These are phyloP conservation scores for Rallus crepitans DNA, from an alignment of 2,797 vertebrate species.

Conservation along the genomic window DNA sequence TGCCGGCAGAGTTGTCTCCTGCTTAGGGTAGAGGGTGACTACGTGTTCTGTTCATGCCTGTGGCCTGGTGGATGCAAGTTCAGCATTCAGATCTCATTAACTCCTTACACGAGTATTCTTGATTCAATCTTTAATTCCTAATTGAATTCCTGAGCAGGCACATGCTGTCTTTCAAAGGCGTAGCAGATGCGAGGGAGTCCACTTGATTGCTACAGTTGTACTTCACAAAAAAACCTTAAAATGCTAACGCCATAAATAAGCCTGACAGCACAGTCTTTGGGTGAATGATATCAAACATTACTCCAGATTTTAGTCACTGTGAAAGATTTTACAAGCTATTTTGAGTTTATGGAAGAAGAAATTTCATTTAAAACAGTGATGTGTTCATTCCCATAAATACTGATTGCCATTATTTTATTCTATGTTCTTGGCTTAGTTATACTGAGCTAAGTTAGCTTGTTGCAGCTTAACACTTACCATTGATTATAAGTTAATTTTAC, in stretches of 20 bases:
- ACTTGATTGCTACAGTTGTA: not conserved
- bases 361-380: constrained; percentile 12
- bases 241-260: not conserved
- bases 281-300: not conserved
- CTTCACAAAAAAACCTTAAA: not conserved
- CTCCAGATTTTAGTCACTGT: constrained; percentile 1
- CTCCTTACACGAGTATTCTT: not conserved
- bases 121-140: not conserved
- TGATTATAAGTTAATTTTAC: not conserved
- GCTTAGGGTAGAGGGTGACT: not conserved
- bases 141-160: not conserved
- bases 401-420: not conserved
- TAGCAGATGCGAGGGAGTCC: not conserved
- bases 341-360: not conserved
- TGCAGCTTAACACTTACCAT: not conserved
- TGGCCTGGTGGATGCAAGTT: not conserved
- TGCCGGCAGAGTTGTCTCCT: not conserved
- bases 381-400: not conserved
- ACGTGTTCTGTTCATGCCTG: not conserved
- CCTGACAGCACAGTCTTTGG: not conserved
- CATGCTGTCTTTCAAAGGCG: not conserved
- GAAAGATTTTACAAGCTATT: constrained; percentile 22
- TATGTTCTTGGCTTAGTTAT: not conserved
- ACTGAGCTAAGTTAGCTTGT: not conserved
- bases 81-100: not conserved